A percentile compares a stretch with the other conserved stretches of the same genome.
Evolutionary conservation across 1,140 invertebrate species (phyloP).

Genomic region (Drosophila kikkawai): DNA sequence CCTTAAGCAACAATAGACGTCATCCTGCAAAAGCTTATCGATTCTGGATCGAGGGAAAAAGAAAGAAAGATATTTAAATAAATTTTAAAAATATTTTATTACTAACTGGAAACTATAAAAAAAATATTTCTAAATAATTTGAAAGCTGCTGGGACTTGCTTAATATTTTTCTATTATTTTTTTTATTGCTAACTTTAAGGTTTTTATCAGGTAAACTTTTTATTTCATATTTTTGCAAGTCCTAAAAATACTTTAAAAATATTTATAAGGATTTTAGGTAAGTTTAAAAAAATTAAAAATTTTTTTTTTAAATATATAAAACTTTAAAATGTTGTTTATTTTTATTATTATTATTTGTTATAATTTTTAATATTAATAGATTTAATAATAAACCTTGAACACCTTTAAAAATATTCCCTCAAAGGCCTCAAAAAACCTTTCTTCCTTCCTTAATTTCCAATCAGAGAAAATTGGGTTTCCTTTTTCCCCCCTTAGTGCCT

Average conservation of each 20-base stretch:
- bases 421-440: not conserved
- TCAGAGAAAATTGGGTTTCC: constrained; percentile 1
- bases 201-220: too few species aligned
- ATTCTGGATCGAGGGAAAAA: not conserved
- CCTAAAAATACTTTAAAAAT: too few species aligned
- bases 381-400: not conserved
- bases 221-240: too few species aligned
- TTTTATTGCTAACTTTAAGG: too few species aligned
- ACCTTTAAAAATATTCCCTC: not conserved
- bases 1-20: constrained; percentile 11
- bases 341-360: not conserved
- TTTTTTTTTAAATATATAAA: not conserved
- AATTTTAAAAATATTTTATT: not conserved
- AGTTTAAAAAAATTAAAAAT: too few species aligned
- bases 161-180: not conserved
- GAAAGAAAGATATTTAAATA: not conserved
- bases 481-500: not conserved
- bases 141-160: too few species aligned
- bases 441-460: constrained; percentile 6
- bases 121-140: not conserved
- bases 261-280: too few species aligned
- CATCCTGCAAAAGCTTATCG: constrained; percentile 2
- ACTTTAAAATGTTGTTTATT: not conserved
- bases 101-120: not conserved
- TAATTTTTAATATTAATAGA: not conserved